Base-by-base conservation (phyloP, 2,797 vertebrate species). In the Leptodactylus fallax region DNA sequence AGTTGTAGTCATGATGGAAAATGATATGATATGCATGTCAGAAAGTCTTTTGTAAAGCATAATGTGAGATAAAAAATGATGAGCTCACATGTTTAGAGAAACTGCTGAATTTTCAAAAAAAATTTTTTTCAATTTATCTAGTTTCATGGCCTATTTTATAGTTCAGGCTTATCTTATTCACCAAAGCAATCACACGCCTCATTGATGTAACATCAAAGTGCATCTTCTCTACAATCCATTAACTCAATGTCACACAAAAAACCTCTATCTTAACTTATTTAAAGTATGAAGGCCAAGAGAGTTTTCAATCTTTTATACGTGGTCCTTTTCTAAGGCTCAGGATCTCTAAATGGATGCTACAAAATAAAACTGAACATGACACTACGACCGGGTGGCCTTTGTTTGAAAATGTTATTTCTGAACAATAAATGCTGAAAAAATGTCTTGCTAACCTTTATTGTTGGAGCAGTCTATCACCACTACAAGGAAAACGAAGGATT, bases 131-230 rank as follows among this genome's bases (percentile, higher is more conserved):
- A 63, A 74, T 65, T n/a, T 83, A 65, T 83, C 79, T 77, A 36
- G 49, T 87, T 87, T 87, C 60, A 83, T 77, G 51, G 80, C 19
- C 51, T 87, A 63, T 83, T 55, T 88, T 88, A 58, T 27, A 56
- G 60, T 25, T 36, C 47, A 77, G 58, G 21, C 45, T 47, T 84
- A 83, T 83, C 53, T 71, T 71, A 71, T 84, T 79, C 87, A 23
- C 63, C 10, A 63, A 84, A 72, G 81, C 83, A 88, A 88, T 88
- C 76, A 88, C 82, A 85, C 63, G 87, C 63, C 87, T 80, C 87
- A 88, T 85, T 88, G 76, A 79, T 79, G 78, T 23, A 72, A 85
- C 82, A 88, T 88, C 82, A 88, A 84, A 79, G 87, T 60, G 36
- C 87, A 72, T 88, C 51, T 79, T 60, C 53, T 79, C 69, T 74